Percentiles rank a stretch among this genome's conserved stretches.
Evolutionary conservation across 2,797 vertebrate species (phyloP).

Genomic region (Buceros bicornis): DNA sequence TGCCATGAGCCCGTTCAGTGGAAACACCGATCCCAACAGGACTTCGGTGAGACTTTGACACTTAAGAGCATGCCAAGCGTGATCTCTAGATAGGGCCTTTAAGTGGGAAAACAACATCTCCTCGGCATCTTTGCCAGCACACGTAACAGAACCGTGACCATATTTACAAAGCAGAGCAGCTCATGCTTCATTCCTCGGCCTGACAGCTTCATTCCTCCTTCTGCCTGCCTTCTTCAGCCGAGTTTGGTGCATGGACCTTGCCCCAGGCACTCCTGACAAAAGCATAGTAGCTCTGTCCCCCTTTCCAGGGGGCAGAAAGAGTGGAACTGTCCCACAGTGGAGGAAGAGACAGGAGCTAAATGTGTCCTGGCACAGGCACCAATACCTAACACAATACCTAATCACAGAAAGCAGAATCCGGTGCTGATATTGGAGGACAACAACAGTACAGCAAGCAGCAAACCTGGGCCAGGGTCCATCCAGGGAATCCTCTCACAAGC

Average conservation of each 20-base stretch:
- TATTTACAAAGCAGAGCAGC: not conserved
- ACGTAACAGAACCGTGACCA: not conserved
- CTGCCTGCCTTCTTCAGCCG: not conserved
- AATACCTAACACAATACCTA: no score
- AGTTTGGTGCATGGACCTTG: no score
- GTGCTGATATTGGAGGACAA: not conserved
- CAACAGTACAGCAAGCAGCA: not conserved
- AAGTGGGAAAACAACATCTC: not conserved
- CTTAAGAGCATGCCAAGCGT: not conserved
- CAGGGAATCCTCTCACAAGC: accelerated
- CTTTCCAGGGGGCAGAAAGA: not conserved
- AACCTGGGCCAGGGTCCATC: not conserved
- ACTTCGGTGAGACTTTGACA: not conserved
- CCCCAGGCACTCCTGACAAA: not conserved
- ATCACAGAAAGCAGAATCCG: not conserved
- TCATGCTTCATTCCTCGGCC: not conserved
- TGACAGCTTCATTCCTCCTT: not conserved
- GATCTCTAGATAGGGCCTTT: not conserved
- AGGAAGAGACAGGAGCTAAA: not conserved
- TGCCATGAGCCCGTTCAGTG: not conserved
- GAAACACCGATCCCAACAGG: not conserved
- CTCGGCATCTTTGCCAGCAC: not conserved
- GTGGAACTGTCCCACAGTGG: not conserved
- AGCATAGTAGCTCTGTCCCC: accelerated
- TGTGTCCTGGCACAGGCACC: no score